Evolutionary conservation across 2,797 vertebrate species (phyloP).

Genomic region (Melanotaenia parkinsoni): DNA sequence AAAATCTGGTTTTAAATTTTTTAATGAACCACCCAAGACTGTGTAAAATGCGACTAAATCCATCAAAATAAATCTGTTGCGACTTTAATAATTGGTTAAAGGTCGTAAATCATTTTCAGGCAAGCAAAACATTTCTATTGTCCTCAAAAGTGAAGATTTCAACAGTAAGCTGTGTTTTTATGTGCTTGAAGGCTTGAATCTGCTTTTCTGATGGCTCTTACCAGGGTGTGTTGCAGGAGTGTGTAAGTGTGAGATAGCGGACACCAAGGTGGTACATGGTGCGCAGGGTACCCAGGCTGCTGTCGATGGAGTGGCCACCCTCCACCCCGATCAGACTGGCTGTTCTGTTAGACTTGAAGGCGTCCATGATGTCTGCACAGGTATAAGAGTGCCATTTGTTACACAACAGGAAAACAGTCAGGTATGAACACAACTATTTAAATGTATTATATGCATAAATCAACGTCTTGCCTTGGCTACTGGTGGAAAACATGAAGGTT

Average conservation of each 20-base stretch:
- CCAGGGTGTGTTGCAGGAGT: conserved; percentile 97
- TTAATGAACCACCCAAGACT: background rate
- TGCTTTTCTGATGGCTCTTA: conserved; percentile 63
- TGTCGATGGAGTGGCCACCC: conserved; percentile 94
- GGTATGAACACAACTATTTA: background rate
- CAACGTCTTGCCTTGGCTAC: conserved; percentile 72
- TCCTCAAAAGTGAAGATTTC: background rate
- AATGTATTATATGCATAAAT: background rate
- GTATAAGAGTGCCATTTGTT: background rate
- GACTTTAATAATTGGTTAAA: background rate
- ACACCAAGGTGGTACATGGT: conserved; percentile 90
- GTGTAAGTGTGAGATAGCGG: conserved; percentile 95
- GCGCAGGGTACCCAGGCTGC: conserved; percentile 89
- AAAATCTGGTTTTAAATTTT: background rate
- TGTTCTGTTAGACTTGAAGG: conserved; percentile 79
- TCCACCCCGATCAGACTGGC: conserved; percentile 94
- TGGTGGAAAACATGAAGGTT: conserved; percentile 77
- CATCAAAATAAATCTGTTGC: background rate
- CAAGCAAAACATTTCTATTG: background rate
- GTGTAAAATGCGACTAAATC: background rate
- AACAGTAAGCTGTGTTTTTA: background rate
- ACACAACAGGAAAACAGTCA: background rate
- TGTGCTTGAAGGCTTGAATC: background rate
- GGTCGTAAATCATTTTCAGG: background rate
- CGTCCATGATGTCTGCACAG: conserved; percentile 76